phyloP scores from a whole-genome alignment of 2,888 invertebrate species.

The Eupithecia subumbrata region DNA sequence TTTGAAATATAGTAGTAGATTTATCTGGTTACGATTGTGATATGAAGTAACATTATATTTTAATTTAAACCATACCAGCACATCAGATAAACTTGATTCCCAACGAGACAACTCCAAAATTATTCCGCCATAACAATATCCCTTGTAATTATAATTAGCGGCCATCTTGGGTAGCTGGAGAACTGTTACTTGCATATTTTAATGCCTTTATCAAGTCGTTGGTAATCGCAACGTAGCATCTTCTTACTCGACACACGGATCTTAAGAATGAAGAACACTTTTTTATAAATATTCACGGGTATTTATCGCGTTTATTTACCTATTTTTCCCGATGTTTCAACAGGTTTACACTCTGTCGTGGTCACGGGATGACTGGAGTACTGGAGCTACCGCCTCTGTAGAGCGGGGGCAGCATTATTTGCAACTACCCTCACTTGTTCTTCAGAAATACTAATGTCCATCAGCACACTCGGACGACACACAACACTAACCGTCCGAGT shows the following conservation, averaged over 20 bases:
- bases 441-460: too few relatives aligned
- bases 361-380: too few relatives aligned
- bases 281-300: too few relatives aligned
- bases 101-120: constrained; percentile 26
- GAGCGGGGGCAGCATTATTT: too few relatives aligned
- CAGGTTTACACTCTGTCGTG: too few relatives aligned
- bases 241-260: constrained; percentile 52
- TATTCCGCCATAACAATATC: constrained; percentile 28
- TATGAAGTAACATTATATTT: background rate
- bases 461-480: too few relatives aligned
- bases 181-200: constrained; percentile 70
- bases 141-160: constrained; percentile 37
- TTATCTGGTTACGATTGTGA: too few relatives aligned
- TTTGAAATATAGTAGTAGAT: background rate
- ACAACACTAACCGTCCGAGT: too few relatives aligned
- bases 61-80: background rate
- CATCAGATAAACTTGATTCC: constrained; percentile 22
- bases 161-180: constrained; percentile 29
- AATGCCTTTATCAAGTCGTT: constrained; percentile 69
- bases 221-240: constrained; percentile 62
- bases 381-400: too few relatives aligned
- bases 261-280: constrained; percentile 8
- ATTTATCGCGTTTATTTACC: too few relatives aligned
- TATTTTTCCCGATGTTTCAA: too few relatives aligned
- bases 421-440: too few relatives aligned